Base-by-base conservation (phyloP, 2,888 invertebrate species). In the Ennomos quercinarius region DNA sequence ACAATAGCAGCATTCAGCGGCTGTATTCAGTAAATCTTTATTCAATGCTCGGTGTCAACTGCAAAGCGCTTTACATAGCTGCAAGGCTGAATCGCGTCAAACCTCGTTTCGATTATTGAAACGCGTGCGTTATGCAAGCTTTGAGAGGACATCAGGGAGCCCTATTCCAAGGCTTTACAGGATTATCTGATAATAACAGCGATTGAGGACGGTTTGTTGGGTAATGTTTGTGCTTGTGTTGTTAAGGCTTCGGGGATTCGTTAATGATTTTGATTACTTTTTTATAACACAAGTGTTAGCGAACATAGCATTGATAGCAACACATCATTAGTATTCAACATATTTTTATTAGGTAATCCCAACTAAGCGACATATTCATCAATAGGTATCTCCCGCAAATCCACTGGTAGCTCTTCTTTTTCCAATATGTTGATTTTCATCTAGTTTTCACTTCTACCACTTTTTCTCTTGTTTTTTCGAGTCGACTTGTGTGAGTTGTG, bases 1-100 rank as follows among this genome's bases (percentile, higher is more conserved):
- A 63, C 61, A 63, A 67, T 57, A 10, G 64, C 65, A 56, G 63
- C 64, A 67, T 57, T 68, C 64, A 68, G 66, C 70, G 64, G 72
- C 64, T 66, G 71, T 72, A 69, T 74, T 78, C 76, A 70, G 70
- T 78, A 77, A 77, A 80, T 80, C 74, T 74, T 79, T 69, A 65
- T 72, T 73, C 61, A 75, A 63, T 66, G 66, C 53, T 64, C 50
- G 71, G 70, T 78, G 76, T 80, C 78, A 78, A 71, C 66, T 70
- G 76, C 77, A 77, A 74, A 75, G 67, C 69, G 66, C 64, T 61
- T 57, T 68, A 64, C 61, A 66, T 54, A 47, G 51, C 59, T 64
- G 53, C 57, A 57, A 57, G 59, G 51, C 61, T 56, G 47, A 57
- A 50, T 54, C 43, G 40, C 70, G 68, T 59, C 57, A 73, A 73